A percentile compares a stretch with the other conserved stretches of the same genome.
These are phyloP conservation scores for Stigmatopora nigra DNA, from an alignment of 2,113 vertebrate species.

Conservation along the genomic window DNA sequence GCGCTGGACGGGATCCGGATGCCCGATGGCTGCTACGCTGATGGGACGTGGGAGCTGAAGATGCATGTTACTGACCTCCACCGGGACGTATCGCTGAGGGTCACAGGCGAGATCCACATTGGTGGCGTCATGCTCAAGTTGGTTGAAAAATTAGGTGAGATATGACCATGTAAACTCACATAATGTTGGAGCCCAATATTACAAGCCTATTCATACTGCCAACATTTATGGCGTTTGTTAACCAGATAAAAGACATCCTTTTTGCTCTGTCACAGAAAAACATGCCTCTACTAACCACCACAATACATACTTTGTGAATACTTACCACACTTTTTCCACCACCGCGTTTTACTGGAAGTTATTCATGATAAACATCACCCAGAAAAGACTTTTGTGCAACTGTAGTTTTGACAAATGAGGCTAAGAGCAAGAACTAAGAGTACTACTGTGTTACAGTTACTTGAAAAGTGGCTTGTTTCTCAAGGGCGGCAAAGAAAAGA, in stretches of 20 bases:
- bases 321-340: background rate
- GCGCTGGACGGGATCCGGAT: conserved; percentile 98
- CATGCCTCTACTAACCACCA: no score
- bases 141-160: conserved; percentile 92
- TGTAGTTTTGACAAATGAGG: conserved; percentile 38
- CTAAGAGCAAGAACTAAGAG: conserved; percentile 40
- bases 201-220: background rate
- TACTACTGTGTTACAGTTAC: conserved; percentile 49
- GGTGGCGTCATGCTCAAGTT: conserved; percentile 98
- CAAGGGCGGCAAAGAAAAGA: conserved; percentile 37
- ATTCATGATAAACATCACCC: background rate
- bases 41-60: conserved; percentile 95
- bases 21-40: conserved; percentile 98
- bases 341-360: background rate
- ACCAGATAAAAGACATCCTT: no score
- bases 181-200: background rate
- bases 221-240: no score
- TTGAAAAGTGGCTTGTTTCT: conserved; percentile 57
- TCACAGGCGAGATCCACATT: conserved; percentile 95
- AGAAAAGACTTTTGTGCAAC: conserved; percentile 22
- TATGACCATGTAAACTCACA: background rate
- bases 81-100: conserved; percentile 88
- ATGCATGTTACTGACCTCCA: conserved; percentile 93
- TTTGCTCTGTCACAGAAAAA: no score
- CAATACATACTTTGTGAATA: no score